A percentile compares a stretch with the other conserved stretches of the same genome.
Conservation (phyloP, 1,140 invertebrate genomes). For the Triops cancriformis region DNA sequence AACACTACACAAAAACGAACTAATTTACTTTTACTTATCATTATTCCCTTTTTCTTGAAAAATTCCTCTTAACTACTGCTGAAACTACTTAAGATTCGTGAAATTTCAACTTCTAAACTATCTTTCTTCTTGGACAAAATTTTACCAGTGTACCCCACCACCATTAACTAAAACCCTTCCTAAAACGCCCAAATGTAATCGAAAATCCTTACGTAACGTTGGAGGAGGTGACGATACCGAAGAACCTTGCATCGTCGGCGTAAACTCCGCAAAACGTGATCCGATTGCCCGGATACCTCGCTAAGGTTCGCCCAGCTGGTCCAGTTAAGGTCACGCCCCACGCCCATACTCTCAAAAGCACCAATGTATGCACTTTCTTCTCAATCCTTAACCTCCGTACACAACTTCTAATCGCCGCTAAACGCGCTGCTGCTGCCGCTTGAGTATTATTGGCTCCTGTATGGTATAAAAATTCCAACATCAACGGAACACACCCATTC, state of each 20-base stretch:
- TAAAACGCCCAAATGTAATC: not conserved
- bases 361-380: slow-evolving; percentile 74
- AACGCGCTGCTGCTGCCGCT: slow-evolving; percentile 19
- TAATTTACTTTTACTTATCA: too few relatives aligned
- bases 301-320: slow-evolving; percentile 45
- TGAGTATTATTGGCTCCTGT: not conserved
- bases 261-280: slow-evolving; percentile 83
- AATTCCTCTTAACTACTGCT: too few relatives aligned
- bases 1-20: too few relatives aligned
- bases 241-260: slow-evolving; percentile 73
- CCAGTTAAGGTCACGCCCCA: slow-evolving; percentile 33
- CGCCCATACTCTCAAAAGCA: slow-evolving; percentile 71
- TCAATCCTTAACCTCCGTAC: slow-evolving; percentile 81
- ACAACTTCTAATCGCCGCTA: slow-evolving; percentile 50
- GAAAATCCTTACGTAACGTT: slow-evolving; percentile 20
- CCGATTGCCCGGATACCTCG: slow-evolving; percentile 73
- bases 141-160: not conserved
- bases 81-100: too few relatives aligned
- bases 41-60: too few relatives aligned
- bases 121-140: too few relatives aligned
- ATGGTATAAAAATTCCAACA: not conserved
- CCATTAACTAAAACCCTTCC: not conserved
- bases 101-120: too few relatives aligned
- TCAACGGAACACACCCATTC: slow-evolving; percentile 17
- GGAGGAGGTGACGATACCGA: slow-evolving; percentile 74